Evolutionary conservation across 2,888 invertebrate species (phyloP).

Genomic region (Thymelicus lineola): DNA sequence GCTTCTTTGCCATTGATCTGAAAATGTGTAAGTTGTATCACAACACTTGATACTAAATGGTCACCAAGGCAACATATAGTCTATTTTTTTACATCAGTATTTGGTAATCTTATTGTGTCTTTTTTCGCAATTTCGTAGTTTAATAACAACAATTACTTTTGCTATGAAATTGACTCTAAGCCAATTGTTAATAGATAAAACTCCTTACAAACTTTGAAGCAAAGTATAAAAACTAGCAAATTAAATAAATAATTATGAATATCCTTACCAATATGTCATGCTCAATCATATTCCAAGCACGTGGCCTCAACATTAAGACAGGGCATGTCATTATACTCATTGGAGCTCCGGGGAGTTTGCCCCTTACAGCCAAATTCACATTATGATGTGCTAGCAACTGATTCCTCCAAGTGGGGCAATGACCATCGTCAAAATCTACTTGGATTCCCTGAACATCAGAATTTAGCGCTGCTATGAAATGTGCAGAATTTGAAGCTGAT

Average conservation of each 20-base stretch:
- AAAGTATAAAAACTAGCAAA: too few relatives aligned
- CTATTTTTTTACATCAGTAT: too few relatives aligned
- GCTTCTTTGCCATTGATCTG: conserved; percentile 86
- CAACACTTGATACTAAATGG: too few relatives aligned
- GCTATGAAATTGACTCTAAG: too few relatives aligned
- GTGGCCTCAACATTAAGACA: conserved; percentile 87
- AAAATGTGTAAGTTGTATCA: too few relatives aligned
- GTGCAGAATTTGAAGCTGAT: conserved; percentile 85
- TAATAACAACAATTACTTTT: too few relatives aligned
- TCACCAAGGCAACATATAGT: too few relatives aligned
- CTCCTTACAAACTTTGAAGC: too few relatives aligned
- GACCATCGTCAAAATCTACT: conserved; percentile 90
- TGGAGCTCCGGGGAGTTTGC: conserved; percentile 79
- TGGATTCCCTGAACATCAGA: conserved; percentile 86
- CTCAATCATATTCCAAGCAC: conserved; percentile 91
- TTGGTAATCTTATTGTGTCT: too few relatives aligned
- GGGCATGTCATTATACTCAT: conserved; percentile 82
- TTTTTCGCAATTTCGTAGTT: too few relatives aligned
- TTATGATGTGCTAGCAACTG: conserved; percentile 87
- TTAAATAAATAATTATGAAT: too few relatives aligned
- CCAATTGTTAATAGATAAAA: too few relatives aligned
- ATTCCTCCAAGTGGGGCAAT: conserved; percentile 90
- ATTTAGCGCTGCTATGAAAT: conserved; percentile 83
- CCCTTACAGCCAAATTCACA: conserved; percentile 83
- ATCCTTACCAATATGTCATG: conserved; percentile 84